phyloP scores from a whole-genome alignment of 2,888 invertebrate species.

The Clunio marinus region DNA sequence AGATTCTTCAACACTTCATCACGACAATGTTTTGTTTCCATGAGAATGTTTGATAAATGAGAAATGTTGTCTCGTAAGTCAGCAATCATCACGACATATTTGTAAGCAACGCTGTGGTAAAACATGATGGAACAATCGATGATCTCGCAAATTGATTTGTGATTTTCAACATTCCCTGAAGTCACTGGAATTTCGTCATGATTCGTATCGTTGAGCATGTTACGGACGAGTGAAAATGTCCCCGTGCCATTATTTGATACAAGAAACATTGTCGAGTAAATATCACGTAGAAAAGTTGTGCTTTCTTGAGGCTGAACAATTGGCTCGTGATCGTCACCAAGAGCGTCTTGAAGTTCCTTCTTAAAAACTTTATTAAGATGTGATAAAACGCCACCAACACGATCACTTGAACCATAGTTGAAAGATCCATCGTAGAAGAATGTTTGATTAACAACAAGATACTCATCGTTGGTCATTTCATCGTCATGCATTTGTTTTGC shows the following conservation, averaged over 20 bases:
- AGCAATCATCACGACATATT: conserved; percentile 50
- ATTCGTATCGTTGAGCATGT: conserved; percentile 20
- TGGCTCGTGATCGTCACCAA: conserved; percentile 43
- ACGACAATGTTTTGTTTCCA: conserved; percentile 49
- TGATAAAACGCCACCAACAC: conserved; percentile 50
- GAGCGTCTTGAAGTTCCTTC: conserved; percentile 45
- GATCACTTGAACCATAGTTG: conserved; percentile 49
- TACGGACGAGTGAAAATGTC: conserved; percentile 39
- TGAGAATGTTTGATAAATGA: conserved; percentile 48
- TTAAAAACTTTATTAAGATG: conserved; percentile 49
- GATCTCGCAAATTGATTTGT: conserved; percentile 47
- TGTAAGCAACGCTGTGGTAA: conserved; percentile 51
- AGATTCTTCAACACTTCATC: conserved; percentile 48
- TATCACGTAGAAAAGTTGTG: conserved; percentile 39
- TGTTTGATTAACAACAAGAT: conserved; percentile 45
- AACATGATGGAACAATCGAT: conserved; percentile 49
- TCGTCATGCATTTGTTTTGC: conserved; percentile 44
- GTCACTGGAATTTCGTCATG: conserved; percentile 38
- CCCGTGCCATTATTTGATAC: conserved; percentile 46
- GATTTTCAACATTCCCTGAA: conserved; percentile 45
- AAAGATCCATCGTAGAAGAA: conserved; percentile 49
- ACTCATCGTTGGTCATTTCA: conserved; percentile 43
- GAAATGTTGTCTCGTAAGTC: conserved; percentile 50
- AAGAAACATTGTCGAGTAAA: conserved; percentile 46
- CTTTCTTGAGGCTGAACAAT: background rate